Base-by-base conservation (phyloP, 2,888 invertebrate species). In the Ceriagrion tenellum region DNA sequence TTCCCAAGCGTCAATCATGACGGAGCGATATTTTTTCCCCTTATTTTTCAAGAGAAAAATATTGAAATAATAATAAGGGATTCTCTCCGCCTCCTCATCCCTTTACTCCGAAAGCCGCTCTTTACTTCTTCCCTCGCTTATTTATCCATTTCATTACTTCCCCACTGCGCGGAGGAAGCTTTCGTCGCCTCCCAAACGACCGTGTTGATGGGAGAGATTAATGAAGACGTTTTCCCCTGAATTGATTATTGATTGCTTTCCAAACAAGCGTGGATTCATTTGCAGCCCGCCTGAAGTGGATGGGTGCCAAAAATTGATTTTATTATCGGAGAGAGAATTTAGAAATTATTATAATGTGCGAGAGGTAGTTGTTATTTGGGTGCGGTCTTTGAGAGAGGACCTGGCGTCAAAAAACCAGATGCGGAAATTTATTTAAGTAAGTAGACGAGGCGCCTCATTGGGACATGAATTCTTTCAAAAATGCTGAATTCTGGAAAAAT, bases 161-260 rank as follows among this genome's bases (percentile, higher is more conserved):
- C 35, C 89, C 40, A 20, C 59, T 59, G 59, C 4, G 59, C 89
- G n/a, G 55, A 8, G 89, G 55, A 89, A 13, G 26, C 10, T 35
- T 81, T 35, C 81, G 30, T 30, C 81, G 3, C 35, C 16, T 81
- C 26, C 59, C 35, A 8, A 91, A 91, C 63, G 91, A 23, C 63
- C 40, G 55, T 40, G 26, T 59, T 91, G 91, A 91, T 91, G 35
- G 63, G 91, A 63, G 40, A 91, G 55, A 91, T 59, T 59, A 91
- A 91, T 59, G 91, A 35, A 35, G 91, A 40, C 40, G 91, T 35
- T 40, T 91, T 59, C 56, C 81, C 40, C 26, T 40, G 91, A 91
- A 63, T 63, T 91, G 91, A 91, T 69, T 63, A 91, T 63, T 91
- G 59, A 91, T 69, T 91, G 63, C 91, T 26, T 91, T 63, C 59